These are phyloP conservation scores for Anguilla megastoma DNA, from an alignment of 2,797 vertebrate species.

Conservation along the genomic window DNA sequence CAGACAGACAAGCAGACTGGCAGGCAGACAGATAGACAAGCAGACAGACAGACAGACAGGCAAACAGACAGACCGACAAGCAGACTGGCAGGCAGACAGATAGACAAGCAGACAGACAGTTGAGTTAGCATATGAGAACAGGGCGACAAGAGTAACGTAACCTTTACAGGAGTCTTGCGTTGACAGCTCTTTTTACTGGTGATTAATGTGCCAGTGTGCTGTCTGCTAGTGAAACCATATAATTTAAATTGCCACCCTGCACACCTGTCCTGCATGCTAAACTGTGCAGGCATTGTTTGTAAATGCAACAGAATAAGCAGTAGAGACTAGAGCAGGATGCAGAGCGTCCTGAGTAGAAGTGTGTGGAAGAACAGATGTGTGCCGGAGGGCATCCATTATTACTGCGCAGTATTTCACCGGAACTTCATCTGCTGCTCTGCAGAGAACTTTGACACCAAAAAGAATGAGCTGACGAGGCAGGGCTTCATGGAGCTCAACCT, in stretches of 20 bases:
- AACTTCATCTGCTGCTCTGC: conserved; percentile 39
- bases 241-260: neutral
- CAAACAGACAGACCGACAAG: neutral
- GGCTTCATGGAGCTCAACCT: conserved; percentile 93
- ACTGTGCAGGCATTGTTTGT: neutral
- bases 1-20: neutral
- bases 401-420: neutral
- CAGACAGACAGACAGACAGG: neutral
- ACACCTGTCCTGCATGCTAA: neutral
- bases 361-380: neutral
- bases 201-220: neutral
- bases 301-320: neutral
- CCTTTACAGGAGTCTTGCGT: neutral
- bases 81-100: neutral
- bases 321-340: neutral
- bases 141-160: neutral
- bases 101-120: neutral
- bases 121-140: neutral
- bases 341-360: neutral
- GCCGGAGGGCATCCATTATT: neutral
- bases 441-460: conserved; percentile 95
- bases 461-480: conserved; percentile 86
- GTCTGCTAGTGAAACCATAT: neutral
- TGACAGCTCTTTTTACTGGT: neutral
- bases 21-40: neutral